Evolutionary conservation across 2,113 vertebrate genomes (phyloP).

Genomic region (Maccullochella peelii): DNA sequence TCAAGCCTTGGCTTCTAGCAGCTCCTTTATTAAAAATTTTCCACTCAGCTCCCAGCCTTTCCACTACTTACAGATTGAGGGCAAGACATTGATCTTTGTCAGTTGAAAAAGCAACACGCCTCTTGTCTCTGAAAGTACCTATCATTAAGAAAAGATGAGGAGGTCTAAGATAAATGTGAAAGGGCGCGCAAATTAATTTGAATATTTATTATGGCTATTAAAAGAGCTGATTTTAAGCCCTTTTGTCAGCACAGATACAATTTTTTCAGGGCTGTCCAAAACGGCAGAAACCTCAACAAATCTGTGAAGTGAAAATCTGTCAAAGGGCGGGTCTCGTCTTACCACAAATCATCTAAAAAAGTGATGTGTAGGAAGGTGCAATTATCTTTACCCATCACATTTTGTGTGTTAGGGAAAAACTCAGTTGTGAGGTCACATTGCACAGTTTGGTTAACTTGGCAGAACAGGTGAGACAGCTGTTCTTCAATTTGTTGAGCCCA

Average conservation of each 20-base stretch:
- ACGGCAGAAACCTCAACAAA: not conserved
- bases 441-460: not conserved
- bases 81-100: conserved; percentile 42
- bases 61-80: conserved; percentile 33
- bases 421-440: not conserved
- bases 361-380: not conserved
- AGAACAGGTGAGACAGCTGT: not conserved
- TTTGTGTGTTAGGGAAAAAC: not conserved
- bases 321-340: not conserved
- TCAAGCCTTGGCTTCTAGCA: conserved; percentile 59
- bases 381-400: not conserved
- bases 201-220: conserved; percentile 15
- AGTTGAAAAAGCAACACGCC: conserved; percentile 25
- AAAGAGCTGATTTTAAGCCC: conserved; percentile 12
- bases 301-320: conserved; percentile 3
- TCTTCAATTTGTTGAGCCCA: not conserved
- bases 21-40: conserved; percentile 48
- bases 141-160: conserved; percentile 39
- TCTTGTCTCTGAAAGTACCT: conserved; percentile 35
- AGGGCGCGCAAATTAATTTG: not conserved
- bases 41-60: conserved; percentile 41
- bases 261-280: not conserved
- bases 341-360: not conserved
- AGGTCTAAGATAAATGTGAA: conserved; percentile 31
- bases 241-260: not conserved